phyloP scores from a whole-genome alignment of 1,140 invertebrate genomes.

The Goniozus legneri region DNA sequence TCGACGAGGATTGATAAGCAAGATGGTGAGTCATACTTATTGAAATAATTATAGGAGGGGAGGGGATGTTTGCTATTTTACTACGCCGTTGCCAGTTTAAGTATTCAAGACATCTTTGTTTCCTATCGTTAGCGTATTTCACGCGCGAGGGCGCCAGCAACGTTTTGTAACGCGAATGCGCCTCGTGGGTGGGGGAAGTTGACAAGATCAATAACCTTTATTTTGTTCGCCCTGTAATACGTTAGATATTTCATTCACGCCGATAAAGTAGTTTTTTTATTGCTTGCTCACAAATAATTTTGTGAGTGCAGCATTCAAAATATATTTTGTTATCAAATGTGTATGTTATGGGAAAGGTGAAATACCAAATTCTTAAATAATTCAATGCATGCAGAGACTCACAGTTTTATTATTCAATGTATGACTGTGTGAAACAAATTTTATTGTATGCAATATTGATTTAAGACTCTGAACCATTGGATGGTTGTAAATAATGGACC shows the following conservation, averaged over 20 bases:
- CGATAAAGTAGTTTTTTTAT: background rate
- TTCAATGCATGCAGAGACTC: conserved; percentile 25
- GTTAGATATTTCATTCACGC: conserved; percentile 21
- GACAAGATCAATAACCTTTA: conserved; percentile 28
- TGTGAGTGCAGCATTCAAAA: background rate
- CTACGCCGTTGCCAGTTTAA: too few relatives aligned
- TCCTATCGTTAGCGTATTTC: conserved; percentile 17
- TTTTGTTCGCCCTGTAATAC: conserved; percentile 11
- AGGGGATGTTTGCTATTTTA: too few relatives aligned
- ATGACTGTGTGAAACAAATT: conserved; percentile 14
- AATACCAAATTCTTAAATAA: background rate
- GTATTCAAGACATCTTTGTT: too few relatives aligned
- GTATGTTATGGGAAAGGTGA: background rate
- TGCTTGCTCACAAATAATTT: background rate
- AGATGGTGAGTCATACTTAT: conserved; percentile 24
- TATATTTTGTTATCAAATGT: background rate
- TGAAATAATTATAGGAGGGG: background rate
- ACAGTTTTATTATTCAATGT: conserved; percentile 16
- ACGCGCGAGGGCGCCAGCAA: conserved; percentile 23
- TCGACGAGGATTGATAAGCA: conserved; percentile 14
- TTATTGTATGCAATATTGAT: conserved; percentile 34
- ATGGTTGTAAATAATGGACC: conserved; percentile 18
- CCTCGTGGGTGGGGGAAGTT: background rate
- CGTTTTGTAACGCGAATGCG: conserved; percentile 3
- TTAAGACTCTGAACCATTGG: conserved; percentile 38